A percentile compares a stretch with the other conserved stretches of the same genome.
Evolutionary conservation across 2,888 invertebrate species (phyloP).

Genomic region (Nemotelus pantherinus): DNA sequence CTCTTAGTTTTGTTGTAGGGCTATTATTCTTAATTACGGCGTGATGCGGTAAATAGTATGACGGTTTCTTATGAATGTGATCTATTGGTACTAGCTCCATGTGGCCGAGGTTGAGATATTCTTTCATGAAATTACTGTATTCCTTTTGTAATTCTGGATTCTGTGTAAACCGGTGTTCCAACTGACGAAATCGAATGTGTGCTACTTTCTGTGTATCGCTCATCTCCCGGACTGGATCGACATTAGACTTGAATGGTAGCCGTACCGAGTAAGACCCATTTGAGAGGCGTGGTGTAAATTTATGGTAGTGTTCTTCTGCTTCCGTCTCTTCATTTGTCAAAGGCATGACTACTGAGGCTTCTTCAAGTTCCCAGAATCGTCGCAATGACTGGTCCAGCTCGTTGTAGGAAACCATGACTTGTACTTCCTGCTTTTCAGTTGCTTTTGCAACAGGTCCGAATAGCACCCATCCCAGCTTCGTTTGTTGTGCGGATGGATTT

Average conservation of each 20-base stretch:
- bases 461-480: background rate
- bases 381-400: background rate
- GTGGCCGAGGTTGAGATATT: conserved; percentile 52
- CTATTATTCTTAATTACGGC: conserved; percentile 7
- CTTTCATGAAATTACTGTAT: conserved; percentile 49
- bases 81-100: conserved; percentile 46
- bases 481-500: background rate
- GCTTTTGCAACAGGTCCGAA: background rate
- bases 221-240: background rate
- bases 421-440: background rate
- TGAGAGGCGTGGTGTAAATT: background rate
- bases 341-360: background rate
- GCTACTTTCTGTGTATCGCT: background rate
- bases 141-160: conserved; percentile 28
- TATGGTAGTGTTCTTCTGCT: background rate
- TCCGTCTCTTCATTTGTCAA: background rate
- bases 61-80: conserved; percentile 5
- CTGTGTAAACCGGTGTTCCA: too few relatives aligned
- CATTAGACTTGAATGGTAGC: background rate
- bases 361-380: background rate
- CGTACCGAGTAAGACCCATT: background rate
- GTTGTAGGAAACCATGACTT: background rate
- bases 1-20: conserved; percentile 36
- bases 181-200: background rate
- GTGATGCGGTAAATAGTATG: conserved; percentile 39